Conservation (phyloP, 92 coral and sea anemone species). For the Phenganax stokvisi region DNA sequence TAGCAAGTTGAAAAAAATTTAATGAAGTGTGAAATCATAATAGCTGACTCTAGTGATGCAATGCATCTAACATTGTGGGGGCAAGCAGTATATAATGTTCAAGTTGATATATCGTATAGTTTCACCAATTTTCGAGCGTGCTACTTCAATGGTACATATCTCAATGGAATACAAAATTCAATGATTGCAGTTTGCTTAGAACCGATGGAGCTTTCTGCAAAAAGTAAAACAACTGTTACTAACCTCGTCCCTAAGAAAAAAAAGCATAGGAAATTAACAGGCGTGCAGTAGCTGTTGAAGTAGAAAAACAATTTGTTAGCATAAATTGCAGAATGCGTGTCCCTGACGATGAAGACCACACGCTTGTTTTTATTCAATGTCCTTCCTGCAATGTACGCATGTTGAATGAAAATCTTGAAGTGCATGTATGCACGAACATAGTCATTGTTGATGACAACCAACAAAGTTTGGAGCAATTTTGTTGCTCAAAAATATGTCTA, state of each 20-base stretch:
- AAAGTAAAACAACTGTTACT: slow-evolving; percentile 27
- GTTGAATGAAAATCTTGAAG: slow-evolving; percentile 33
- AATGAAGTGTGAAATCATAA: slow-evolving; percentile 40
- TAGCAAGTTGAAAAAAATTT: slow-evolving; percentile 28
- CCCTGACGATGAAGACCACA: background rate
- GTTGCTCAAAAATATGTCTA: slow-evolving; percentile 41
- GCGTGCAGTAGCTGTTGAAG: slow-evolving; percentile 20
- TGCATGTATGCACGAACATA: slow-evolving; percentile 7
- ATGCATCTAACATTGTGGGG: slow-evolving; percentile 47
- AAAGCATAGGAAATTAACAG: background rate
- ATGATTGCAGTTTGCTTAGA: slow-evolving; percentile 10
- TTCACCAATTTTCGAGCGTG: slow-evolving; percentile 38
- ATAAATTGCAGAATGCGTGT: slow-evolving; percentile 32
- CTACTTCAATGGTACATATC: slow-evolving; percentile 42
- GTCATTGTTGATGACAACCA: slow-evolving; percentile 25
- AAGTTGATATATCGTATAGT: slow-evolving; percentile 27
- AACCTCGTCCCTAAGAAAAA: slow-evolving; percentile 30
- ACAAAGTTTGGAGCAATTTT: slow-evolving; percentile 33
- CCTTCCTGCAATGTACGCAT: slow-evolving; percentile 38
- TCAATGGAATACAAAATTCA: slow-evolving; percentile 29
- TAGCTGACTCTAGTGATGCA: slow-evolving; percentile 42
- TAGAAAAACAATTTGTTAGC: slow-evolving; percentile 31
- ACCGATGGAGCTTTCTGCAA: background rate
- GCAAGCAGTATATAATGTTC: slow-evolving; percentile 29
- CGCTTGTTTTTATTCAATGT: slow-evolving; percentile 16